Conservation (phyloP, 2,113 vertebrate species). For the Psophia crepitans region DNA sequence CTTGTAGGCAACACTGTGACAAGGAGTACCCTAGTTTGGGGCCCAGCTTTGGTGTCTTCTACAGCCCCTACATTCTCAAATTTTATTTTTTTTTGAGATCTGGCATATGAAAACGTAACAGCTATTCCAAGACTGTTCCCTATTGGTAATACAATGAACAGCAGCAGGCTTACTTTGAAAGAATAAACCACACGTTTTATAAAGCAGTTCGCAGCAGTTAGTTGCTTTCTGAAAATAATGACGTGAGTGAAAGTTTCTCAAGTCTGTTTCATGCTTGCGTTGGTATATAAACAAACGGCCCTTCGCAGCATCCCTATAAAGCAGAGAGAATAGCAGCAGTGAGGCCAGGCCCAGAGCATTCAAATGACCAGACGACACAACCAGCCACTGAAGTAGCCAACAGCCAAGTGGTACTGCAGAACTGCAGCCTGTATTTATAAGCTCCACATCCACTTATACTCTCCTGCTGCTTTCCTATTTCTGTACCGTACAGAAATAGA, state of each 20-base stretch:
- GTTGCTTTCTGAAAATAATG: not conserved
- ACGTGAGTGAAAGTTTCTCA: not conserved
- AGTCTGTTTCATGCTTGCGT: not conserved
- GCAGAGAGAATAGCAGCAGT: not conserved
- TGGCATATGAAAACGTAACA: not conserved
- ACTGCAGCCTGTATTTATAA: not conserved
- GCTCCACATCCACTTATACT: not conserved
- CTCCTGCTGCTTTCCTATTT: conserved; percentile 46
- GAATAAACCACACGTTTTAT: not conserved
- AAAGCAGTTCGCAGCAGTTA: not conserved
- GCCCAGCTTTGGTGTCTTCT: not conserved
- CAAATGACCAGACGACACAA: not conserved
- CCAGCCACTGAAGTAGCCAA: not conserved
- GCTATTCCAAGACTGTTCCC: not conserved
- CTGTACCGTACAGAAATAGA: conserved; percentile 41
- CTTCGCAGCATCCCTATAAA: accelerated
- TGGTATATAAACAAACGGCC: not conserved
- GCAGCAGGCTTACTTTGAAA: not conserved
- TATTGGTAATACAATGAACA: not conserved
- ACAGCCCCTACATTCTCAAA: not conserved
- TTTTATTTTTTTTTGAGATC: not conserved
- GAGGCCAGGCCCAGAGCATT: not conserved
- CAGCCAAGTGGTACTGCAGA: not conserved
- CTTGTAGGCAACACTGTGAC: not conserved
- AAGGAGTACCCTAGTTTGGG: not conserved